Evolutionary conservation across 1,140 invertebrate genomes (phyloP), one percentile per base, ranked within the genome.

Genomic region (Araneus ventricosus): DNA sequence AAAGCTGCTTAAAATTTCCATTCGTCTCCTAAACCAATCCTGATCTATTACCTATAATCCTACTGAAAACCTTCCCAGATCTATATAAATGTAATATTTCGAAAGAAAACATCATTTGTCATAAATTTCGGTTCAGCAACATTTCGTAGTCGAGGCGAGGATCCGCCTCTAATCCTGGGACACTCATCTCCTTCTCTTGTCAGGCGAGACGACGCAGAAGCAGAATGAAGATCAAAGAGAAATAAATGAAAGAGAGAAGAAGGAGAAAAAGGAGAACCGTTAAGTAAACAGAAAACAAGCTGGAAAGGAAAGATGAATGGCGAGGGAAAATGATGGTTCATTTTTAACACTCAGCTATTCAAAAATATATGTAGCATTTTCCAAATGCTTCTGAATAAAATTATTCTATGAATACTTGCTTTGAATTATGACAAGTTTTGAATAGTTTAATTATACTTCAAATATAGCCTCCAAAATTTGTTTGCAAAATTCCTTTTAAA

Each of bases 61-160:
- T 63, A 63, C n/a, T n/a, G 17, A 63, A 63, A 63, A 22, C n/a
- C 59, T 0, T 7, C 3, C 22, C 59, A 24, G 59, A 20, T 63
- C 59, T 63, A 6, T n/a, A 63, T 20, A 57, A 57, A 57, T 57
- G 52, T 57, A 63, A 63, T 63, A 63, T 63, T 63, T n/a, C n/a
- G 59, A n/a, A 63, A 63, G 59, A n/a, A n/a, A 63, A 63, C 7
- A 63, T 63, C 59, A 63, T 63, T 63, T 63, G 59, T 63, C 59
- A 63, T 63, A 63, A 63, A 63, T 20, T 63, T 63, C 6, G 59
- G 24, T 63, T 63, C 59, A 24, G 24, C 59, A 22, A n/a, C 59
- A 63, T 63, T 63, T 63, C 24, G 59, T 20, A 63, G 59, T 24
- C 59, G n/a, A 8, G 20, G 59, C 22, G n/a, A 4, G 59, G 20